These are phyloP conservation scores for Triplophysa bombifrons DNA, from an alignment of 2,797 vertebrate genomes.

Conservation along the genomic window DNA sequence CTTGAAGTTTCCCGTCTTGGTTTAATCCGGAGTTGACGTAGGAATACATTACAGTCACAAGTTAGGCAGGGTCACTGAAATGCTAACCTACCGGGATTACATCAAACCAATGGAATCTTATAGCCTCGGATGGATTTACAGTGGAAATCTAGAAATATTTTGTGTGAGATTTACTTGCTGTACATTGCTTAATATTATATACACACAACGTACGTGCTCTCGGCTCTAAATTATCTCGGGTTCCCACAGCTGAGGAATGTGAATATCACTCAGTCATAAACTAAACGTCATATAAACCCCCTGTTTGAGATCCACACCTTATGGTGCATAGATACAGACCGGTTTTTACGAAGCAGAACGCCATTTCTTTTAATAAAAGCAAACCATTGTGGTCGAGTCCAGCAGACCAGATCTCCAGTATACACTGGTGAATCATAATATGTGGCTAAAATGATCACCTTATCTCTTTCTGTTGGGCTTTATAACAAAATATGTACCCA, in stretches of 20 bases:
- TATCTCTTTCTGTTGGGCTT: constrained; percentile 49
- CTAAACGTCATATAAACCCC: neutral
- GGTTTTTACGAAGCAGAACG: constrained; percentile 1
- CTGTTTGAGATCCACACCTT: constrained; percentile 11
- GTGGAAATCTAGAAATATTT: constrained; percentile 7
- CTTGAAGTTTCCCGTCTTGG: constrained; percentile 2
- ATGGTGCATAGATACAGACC: neutral
- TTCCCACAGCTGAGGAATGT: constrained; percentile 35
- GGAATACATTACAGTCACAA: constrained; percentile 38
- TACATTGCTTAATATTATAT: constrained; percentile 20
- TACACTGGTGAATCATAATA: constrained; percentile 47
- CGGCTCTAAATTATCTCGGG: neutral
- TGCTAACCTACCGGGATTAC: constrained; percentile 32
- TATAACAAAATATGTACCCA: constrained; percentile 9
- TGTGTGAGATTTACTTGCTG: constrained; percentile 33
- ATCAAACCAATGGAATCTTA: constrained; percentile 33
- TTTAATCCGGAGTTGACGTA: constrained; percentile 29
- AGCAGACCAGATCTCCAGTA: neutral
- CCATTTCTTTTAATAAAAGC: neutral
- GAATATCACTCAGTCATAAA: constrained; percentile 7
- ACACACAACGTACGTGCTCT: constrained; percentile 19
- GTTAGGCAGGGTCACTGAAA: constrained; percentile 26
- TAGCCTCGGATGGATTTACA: constrained; percentile 20
- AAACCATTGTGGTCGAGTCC: neutral
- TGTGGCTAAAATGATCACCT: constrained; percentile 57